These are phyloP conservation scores for Plebejus melissa DNA, from an alignment of 2,888 invertebrate genomes.

Conservation along the genomic window DNA sequence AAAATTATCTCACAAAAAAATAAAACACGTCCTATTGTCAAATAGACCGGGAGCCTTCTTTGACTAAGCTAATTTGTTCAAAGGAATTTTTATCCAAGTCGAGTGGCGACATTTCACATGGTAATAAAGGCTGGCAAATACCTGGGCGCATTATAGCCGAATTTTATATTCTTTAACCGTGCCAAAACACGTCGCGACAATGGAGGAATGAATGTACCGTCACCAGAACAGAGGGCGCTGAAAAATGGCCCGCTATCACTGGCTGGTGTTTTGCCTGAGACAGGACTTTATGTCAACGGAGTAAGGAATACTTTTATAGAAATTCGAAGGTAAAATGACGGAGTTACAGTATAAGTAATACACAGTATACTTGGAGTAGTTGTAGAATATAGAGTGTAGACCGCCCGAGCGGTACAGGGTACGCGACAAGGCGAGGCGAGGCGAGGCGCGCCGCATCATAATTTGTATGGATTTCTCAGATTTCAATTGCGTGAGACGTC, in stretches of 20 bases:
- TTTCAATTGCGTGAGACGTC: too few relatives aligned
- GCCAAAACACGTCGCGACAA: slow-evolving; percentile 48
- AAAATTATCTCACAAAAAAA: neutral
- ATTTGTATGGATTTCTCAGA: too few relatives aligned
- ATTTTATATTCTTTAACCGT: slow-evolving; percentile 49
- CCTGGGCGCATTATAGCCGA: slow-evolving; percentile 36
- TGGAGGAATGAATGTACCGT: slow-evolving; percentile 49
- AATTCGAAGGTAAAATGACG: neutral
- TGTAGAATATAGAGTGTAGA: neutral
- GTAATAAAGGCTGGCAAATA: slow-evolving; percentile 34
- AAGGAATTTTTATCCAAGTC: slow-evolving; percentile 24
- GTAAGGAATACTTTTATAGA: neutral
- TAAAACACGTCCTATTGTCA: slow-evolving; percentile 33
- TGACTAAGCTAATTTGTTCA: slow-evolving; percentile 32
- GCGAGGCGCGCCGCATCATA: too few relatives aligned
- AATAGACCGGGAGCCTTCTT: neutral
- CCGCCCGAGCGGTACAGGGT: too few relatives aligned
- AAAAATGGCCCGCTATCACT: slow-evolving; percentile 46
- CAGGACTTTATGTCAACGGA: neutral
- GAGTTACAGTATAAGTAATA: neutral
- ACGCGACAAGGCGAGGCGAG: too few relatives aligned
- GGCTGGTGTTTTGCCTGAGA: neutral
- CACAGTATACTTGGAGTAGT: neutral
- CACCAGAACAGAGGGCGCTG: slow-evolving; percentile 46
- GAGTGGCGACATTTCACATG: slow-evolving; percentile 30